Evolutionary conservation across 2,797 vertebrate species (phyloP).

Genomic region (Sebastes aleutianus): DNA sequence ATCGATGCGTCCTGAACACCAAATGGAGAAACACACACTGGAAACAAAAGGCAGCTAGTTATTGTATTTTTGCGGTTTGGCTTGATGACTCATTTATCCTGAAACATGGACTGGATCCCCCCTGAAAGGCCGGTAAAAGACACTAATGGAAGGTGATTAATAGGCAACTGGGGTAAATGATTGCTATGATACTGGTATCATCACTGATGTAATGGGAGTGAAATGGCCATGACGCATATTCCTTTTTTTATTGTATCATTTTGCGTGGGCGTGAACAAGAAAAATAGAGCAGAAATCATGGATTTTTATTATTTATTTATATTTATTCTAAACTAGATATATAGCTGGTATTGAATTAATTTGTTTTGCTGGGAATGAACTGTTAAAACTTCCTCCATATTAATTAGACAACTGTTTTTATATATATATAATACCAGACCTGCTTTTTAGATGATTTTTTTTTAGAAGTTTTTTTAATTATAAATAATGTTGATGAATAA

Average conservation of each 20-base stretch:
- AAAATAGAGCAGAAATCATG: not conserved
- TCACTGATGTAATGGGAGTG: slow-evolving; percentile 56
- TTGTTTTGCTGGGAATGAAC: not conserved
- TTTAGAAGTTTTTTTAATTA: not conserved
- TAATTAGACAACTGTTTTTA: not conserved
- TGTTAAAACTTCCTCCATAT: not conserved
- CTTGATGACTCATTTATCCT: slow-evolving; percentile 64
- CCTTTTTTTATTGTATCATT: not conserved
- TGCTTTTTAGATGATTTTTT: not conserved
- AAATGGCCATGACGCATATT: slow-evolving; percentile 28
- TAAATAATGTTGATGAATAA: not conserved
- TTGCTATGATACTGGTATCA: slow-evolving; percentile 63
- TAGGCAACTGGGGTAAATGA: slow-evolving; percentile 69
- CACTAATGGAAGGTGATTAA: slow-evolving; percentile 77
- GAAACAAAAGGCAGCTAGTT: slow-evolving; percentile 50
- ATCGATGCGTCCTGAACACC: slow-evolving; percentile 45
- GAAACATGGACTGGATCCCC: slow-evolving; percentile 50
- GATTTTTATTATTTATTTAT: not conserved
- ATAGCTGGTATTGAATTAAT: not conserved
- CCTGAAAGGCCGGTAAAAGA: slow-evolving; percentile 59
- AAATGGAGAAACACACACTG: slow-evolving; percentile 27
- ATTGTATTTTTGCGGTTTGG: slow-evolving; percentile 55
- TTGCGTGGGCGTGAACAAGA: not conserved
- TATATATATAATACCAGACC: not conserved
- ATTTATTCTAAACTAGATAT: not conserved